Evolutionary conservation across 1,140 invertebrate species (phyloP), one percentile per base, ranked within the genome.

Genomic region (Drosophila pachea): DNA sequence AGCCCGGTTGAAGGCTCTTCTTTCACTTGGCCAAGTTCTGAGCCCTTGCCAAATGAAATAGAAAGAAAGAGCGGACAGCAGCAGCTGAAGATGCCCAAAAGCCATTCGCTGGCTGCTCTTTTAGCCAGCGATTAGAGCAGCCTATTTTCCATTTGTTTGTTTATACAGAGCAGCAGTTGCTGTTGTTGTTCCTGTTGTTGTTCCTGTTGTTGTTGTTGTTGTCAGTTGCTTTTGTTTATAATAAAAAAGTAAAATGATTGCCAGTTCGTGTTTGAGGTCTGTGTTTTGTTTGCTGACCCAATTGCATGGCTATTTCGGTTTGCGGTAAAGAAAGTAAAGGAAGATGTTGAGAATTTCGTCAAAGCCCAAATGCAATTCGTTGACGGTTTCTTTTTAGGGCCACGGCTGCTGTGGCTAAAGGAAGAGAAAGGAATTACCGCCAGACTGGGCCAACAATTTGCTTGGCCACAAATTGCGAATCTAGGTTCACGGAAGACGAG

Each of bases 241-340:
- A 43, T 14, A 43, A 38, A 42, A 43, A 84, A 84, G 79, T 84
- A 84, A 76, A 84, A 84, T 84, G 81, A 84, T 84, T 86, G 81
- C 81, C 56, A 68, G 67, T 76, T 74, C 81, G 76, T 84, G 79
- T 86, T 76, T 86, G 73, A 53, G 78, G 78, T 73, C 70, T 71
- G 62, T 42, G 40, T 61, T 78, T 59, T 59, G 60, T 53, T 78
- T 66, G 60, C 64, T 79, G 79, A 83, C 79, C 79, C 76, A 83
- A 65, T 83, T 83, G 79, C 68, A 55, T 49, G 65, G 49, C 40
- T 75, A 68, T 52, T 29, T 68, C 65, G 58, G 22, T 22, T 78
- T 78, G 78, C 45, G 74, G 71, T 68, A 70, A 78, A 56, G 78
- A 82, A 82, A 83, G 78, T 83, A 72, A 60, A 60, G 22, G 73